Evolutionary conservation across 1,140 invertebrate genomes (phyloP).

Genomic region (Steinernema khuongi): DNA sequence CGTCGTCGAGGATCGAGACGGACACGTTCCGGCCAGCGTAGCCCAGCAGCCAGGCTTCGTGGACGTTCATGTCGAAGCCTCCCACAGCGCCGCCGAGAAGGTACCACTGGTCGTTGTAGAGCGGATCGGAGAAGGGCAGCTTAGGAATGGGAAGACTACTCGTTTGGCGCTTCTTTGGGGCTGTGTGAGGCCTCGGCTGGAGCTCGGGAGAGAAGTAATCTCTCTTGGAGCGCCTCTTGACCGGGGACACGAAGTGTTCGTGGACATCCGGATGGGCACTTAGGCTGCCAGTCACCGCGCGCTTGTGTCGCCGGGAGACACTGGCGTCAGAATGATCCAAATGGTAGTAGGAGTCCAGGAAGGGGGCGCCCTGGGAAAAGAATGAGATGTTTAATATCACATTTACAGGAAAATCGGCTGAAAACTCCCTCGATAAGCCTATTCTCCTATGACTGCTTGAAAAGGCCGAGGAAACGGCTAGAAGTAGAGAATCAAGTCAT

Average conservation of each 20-base stretch:
- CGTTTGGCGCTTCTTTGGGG: slow-evolving; percentile 13
- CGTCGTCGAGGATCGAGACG: slow-evolving; percentile 89
- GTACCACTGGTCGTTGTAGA: slow-evolving; percentile 94
- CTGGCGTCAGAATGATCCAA: slow-evolving; percentile 38
- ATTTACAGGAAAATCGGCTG: no score
- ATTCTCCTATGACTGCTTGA: no score
- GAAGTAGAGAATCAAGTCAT: no score
- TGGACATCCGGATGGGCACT: slow-evolving; percentile 66
- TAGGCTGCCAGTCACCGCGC: slow-evolving; percentile 30
- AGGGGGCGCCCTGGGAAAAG: slow-evolving; percentile 53
- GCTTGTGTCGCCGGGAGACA: slow-evolving; percentile 36
- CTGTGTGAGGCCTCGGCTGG: slow-evolving; percentile 31
- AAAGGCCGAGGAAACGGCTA: no score
- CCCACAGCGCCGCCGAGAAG: slow-evolving; percentile 67
- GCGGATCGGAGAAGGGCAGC: slow-evolving; percentile 75
- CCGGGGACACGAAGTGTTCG: slow-evolving; percentile 86
- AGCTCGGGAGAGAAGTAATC: slow-evolving; percentile 66
- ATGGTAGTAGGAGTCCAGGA: slow-evolving; percentile 54
- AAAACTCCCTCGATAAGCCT: no score
- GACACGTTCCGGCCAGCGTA: slow-evolving; percentile 83
- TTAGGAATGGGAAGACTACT: slow-evolving; percentile 39
- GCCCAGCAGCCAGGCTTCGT: slow-evolving; percentile 82
- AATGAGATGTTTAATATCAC: no score
- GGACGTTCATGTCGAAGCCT: slow-evolving; percentile 89
- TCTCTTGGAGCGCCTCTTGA: slow-evolving; percentile 76